Base-by-base conservation (phyloP, 2,888 invertebrate genomes). In the Dynastes hyllus region DNA sequence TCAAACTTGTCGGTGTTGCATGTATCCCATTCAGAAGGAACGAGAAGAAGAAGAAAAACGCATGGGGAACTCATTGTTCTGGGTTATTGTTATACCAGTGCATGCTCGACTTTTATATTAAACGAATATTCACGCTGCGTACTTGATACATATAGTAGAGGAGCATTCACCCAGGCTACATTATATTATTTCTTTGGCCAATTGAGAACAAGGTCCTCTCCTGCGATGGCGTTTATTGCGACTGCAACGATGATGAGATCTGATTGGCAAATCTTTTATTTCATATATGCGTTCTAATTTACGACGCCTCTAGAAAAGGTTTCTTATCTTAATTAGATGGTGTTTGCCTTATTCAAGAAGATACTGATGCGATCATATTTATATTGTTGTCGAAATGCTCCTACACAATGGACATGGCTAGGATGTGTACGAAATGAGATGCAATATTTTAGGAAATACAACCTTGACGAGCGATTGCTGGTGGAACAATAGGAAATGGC, bases 141-240 rank as follows among this genome's bases (percentile, higher is more conserved):
- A 16, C n/a, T 53, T 53, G 53, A n/a, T 53, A 29, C 16, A 50
- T 22, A 32, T 50, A 29, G 45, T 50, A 11, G 67, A 67, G 11
- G 67, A 67, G 50, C 67, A 16, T 67, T 67, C 67, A 67, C 67
- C 27, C 67, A 27, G 27, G 22, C 2, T 73, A 58, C 58, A 73
- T 73, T 73, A 73, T 73, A 58, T 58, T 73, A 73, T 73, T 73
- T 73, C 58, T 58, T 73, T 40, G 37, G 58, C 58, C 73, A 73
- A 73, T 73, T 73, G 73, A 22, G 73, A 58, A 55, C 73, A 73
- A 73, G 73, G 73, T 55, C 37, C 40, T 73, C 37, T 53, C 32
- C 53, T 58, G 45, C 40, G 69, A 51, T 58, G 55, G 69, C 51
- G 50, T 58, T 58, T 27, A 27, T 50, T n/a, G 58, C 32, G 69